Evolutionary conservation across 2,113 vertebrate genomes (phyloP).

Genomic region (Smithornis capensis): DNA sequence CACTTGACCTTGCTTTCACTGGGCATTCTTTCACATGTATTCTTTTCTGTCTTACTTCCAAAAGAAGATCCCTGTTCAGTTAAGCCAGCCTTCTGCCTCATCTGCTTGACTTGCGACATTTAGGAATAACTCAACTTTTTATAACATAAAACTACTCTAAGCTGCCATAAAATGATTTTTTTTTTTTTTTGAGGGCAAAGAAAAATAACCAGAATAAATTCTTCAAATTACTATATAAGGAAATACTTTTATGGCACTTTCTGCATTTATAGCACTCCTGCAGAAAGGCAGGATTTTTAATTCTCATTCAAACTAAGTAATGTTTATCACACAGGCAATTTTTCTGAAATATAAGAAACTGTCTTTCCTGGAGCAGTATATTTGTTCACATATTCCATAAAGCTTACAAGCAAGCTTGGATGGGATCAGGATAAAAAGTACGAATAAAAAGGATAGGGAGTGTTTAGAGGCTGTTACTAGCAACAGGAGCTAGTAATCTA

Average conservation of each 20-base stretch:
- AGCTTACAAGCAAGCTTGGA: background rate
- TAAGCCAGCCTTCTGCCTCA: fast-evolving
- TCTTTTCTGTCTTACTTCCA: background rate
- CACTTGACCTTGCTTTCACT: background rate
- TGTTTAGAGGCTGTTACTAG: background rate
- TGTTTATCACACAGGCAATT: background rate
- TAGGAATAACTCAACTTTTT: background rate
- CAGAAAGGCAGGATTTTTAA: background rate
- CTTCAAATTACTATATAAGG: background rate
- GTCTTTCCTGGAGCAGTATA: background rate
- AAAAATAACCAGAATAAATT: background rate
- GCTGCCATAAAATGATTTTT: background rate
- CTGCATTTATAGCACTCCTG: background rate
- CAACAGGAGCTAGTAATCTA: background rate
- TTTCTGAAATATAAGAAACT: background rate
- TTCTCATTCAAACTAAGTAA: background rate
- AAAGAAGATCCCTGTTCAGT: background rate
- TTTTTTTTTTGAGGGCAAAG: background rate
- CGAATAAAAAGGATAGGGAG: background rate
- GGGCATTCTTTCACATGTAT: too few species aligned
- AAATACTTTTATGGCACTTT: background rate
- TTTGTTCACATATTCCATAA: background rate
- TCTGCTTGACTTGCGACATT: background rate
- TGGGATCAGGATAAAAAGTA: background rate
- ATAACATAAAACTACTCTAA: background rate